Conservation (phyloP, 2,888 invertebrate species). For the Trissoscelio sp. region DNA sequence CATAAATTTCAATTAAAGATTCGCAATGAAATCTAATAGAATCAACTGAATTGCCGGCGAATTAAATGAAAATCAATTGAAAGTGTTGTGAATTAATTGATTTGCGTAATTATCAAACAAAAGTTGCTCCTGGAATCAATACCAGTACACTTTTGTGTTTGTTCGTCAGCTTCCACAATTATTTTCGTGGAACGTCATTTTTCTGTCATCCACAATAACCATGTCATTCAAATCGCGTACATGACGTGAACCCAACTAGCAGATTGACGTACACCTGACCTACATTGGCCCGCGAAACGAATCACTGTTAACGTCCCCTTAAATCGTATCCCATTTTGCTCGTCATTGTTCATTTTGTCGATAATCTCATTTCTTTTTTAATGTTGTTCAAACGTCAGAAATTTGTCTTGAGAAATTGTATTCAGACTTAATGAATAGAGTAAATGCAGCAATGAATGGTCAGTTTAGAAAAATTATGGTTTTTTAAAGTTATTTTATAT, state of each 20-base stretch:
- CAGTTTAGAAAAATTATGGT: too few relatives aligned
- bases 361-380: too few relatives aligned
- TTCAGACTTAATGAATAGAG: too few relatives aligned
- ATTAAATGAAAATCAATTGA: background rate
- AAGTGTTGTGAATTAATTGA: background rate
- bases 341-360: slow-evolving; percentile 53
- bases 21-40: background rate
- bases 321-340: slow-evolving; percentile 27
- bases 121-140: background rate
- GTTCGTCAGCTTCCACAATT: background rate
- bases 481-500: too few relatives aligned
- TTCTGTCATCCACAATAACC: slow-evolving; percentile 24
- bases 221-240: background rate
- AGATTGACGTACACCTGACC: slow-evolving; percentile 42
- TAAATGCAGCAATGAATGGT: too few relatives aligned
- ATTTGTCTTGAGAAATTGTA: too few relatives aligned
- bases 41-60: background rate
- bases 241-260: slow-evolving; percentile 14
- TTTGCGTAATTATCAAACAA: background rate
- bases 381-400: too few relatives aligned
- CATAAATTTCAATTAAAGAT: background rate
- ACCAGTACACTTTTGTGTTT: slow-evolving; percentile 2
- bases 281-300: slow-evolving; percentile 22
- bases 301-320: slow-evolving; percentile 29
- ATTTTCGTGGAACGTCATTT: slow-evolving; percentile 11